Evolutionary conservation across 2,888 invertebrate genomes (phyloP), one percentile per base, ranked within the genome.

Genomic region (Cephus runcator): DNA sequence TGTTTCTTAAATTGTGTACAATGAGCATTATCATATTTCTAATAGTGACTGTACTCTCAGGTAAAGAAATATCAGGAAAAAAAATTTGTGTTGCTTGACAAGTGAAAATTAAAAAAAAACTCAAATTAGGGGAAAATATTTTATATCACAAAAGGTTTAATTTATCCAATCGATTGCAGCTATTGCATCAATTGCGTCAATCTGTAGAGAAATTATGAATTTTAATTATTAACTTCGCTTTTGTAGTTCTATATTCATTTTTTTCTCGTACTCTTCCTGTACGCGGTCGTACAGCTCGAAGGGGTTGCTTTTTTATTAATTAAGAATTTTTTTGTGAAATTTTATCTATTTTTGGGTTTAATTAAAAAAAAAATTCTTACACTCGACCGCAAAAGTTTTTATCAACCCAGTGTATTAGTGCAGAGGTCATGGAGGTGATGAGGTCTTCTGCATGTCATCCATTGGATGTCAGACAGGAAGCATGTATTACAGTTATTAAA

Each of bases 401-500:
- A 6, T 40, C 2, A 9, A 56, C 23, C 56, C 56, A 56, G 23
- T 56, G 23, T 56, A 56, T 56, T 56, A 56, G 23, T 23, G 2
- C 56, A 9, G 56, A 56, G 56, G 6, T 56, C 23, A 23, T 56
- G 0, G 56, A 23, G 56, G 23, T 9, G 6, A 23, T 23, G 23
- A 56, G 23, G 23, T 56, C 56, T 56, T 56, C 23, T 56, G 56
- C 23, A 56, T 23, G 56, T 56, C 56, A 23, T 56, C 56, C 23
- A 56, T 56, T 56, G 56, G 56, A 56, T 15, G 56, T 56, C 56
- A 56, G 56, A 78, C 77, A 83, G 85, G 85, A 85, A 85, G 83
- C 40, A 35, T 78, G 78, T 73, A 79, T 84, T 85, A 80, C 78
- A 77, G 79, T 84, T 85, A 81, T 85, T 84, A 85, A 83, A 84